These are phyloP conservation scores for Lathamus discolor DNA, from an alignment of 2,113 vertebrate species.

Conservation along the genomic window DNA sequence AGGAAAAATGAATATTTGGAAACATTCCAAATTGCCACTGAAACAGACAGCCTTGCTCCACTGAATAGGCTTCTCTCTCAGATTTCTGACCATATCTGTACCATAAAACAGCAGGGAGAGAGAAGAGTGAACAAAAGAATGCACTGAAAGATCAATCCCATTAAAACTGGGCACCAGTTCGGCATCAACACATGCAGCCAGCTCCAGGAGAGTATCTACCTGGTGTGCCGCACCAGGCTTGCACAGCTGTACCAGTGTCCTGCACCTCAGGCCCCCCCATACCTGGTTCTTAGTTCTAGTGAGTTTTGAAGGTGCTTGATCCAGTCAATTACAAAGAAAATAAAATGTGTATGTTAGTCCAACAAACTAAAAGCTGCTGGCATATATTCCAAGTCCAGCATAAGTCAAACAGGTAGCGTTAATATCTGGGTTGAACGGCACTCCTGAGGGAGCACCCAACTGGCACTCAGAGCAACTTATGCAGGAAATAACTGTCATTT, in stretches of 20 bases:
- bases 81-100: neutral
- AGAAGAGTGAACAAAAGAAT: neutral
- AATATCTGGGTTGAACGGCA: fast-evolving
- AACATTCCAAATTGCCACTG: neutral
- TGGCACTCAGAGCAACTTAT: fast-evolving
- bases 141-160: neutral
- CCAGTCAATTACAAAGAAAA: neutral
- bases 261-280: fast-evolving
- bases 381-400: neutral
- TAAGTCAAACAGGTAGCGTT: neutral
- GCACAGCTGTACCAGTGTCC: neutral
- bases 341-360: neutral
- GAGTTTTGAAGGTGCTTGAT: neutral
- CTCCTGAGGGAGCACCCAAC: neutral
- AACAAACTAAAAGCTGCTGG: neutral
- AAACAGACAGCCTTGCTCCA: neutral
- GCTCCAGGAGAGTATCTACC: neutral
- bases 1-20: neutral
- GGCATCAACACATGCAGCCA: neutral
- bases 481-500: neutral
- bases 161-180: fast-evolving
- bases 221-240: neutral
- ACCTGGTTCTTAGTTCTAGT: fast-evolving
- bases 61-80: neutral
- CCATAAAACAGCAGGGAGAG: neutral